A percentile compares a stretch with the other conserved stretches of the same genome.
phyloP scores from a whole-genome alignment of 2,888 invertebrate genomes.

The Tipula unca region DNA sequence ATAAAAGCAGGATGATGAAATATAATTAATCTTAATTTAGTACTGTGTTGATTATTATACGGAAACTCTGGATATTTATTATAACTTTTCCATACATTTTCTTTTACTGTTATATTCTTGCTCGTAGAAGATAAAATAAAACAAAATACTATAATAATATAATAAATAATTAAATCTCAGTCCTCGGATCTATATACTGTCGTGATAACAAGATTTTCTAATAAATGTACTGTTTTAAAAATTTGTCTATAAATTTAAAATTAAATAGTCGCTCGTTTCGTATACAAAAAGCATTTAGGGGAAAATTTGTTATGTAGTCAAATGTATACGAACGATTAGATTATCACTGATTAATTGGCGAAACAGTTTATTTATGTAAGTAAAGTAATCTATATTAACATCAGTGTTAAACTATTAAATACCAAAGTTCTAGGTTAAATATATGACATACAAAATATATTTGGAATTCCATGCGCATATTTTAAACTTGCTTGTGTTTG shows the following conservation, averaged over 20 bases:
- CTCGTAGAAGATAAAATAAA: neutral
- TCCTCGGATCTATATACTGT: neutral
- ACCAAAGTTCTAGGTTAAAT: neutral
- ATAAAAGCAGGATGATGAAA: neutral
- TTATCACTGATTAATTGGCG: neutral
- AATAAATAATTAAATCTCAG: constrained; percentile 14
- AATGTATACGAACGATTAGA: neutral
- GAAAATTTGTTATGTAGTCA: neutral
- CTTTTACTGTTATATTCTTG: neutral
- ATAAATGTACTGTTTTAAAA: neutral
- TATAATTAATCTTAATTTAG: neutral
- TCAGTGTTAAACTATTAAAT: neutral
- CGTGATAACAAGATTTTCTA: neutral
- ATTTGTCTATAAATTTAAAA: neutral
- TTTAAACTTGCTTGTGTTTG: neutral
- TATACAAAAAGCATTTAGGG: neutral
- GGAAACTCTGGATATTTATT: neutral
- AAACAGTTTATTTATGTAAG: neutral
- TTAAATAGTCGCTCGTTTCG: neutral
- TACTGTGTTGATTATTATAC: neutral
- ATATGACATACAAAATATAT: neutral
- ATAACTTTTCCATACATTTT: neutral
- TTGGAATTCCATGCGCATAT: neutral
- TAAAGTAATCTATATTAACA: neutral
- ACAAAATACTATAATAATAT: neutral